Evolutionary conservation across 2,797 vertebrate genomes (phyloP), one percentile per base, ranked within the genome.

Genomic region (Falco rusticolus): DNA sequence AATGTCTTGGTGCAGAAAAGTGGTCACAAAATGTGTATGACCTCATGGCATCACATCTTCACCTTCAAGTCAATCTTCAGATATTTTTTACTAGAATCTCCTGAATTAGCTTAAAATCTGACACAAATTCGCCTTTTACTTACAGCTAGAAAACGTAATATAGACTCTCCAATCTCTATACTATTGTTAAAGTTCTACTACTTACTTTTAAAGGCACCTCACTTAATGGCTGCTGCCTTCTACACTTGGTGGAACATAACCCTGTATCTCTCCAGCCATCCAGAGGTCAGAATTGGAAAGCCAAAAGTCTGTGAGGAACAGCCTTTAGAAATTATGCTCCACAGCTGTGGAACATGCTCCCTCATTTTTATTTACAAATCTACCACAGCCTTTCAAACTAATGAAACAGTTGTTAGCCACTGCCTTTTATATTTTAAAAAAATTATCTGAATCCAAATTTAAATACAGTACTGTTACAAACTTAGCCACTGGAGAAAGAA

Each of bases 191-290:
- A 82, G 75, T 84, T 65, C 89, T 76, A 43, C 87, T 93, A 89
- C 94, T 94, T 94, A 89, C 80, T 90, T 65, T 87, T 13, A 68
- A 66, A 65, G 77, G 80, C 74, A 93, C 92, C 93, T 75, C 93
- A 93, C 89, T 82, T 45, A 68, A 37, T 14, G 76, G 86, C 68
- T 85, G 90, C 21, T 90, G 92, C 93, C 93, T 89, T 77, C 78
- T 89, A 63, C 50, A 51, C 71, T 37, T 59, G 93, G 84, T 71
- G 86, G 91, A 66, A 88, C 90, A 70, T n/a, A 90, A 82, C 90
- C 92, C 94, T 95, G 51, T 43, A 80, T 68, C 79, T 93, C 89
- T 68, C 94, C 71, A 90, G 95, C 66, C 94, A 97, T 82, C 82
- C 96, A 87, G 70, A 75, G 72, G 69, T 63, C 89, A 90, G 89